Evolutionary conservation across 2,888 invertebrate species (phyloP), one percentile per base, ranked within the genome.

Genomic region (Cyrtodaria siliqua): DNA sequence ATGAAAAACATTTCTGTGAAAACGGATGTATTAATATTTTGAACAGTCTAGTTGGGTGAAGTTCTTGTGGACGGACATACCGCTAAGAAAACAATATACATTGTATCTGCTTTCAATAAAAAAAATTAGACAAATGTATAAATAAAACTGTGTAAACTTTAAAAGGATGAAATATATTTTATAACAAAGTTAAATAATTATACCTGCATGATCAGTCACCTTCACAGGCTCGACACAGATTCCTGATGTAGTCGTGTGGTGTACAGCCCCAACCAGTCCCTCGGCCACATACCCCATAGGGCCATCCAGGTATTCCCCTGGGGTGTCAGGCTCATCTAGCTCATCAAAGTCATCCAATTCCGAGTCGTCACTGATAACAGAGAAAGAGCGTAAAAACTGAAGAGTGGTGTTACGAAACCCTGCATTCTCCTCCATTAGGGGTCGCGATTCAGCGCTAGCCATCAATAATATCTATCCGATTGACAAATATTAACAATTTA

Each of bases 291-390:
- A 4, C 33, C 33, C 33, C 4, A 4, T 8, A 8, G 33, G 33
- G 33, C 33, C 44, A 42, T 76, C 76, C 23, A 80, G 55, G 49
- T 68, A 68, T 24, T 80, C 80, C 12, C 66, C 78, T 18, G 73
- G 78, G 29, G 78, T 75, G 23, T 78, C 77, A 3, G 77, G 77
- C 55, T 81, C 82, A 27, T 82, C 83, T 57, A 88, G 74, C 38
- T 88, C 87, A 52, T 86, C 86, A 53, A 86, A 85, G 29, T 88
- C 87, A 52, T 86, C 86, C 50, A 86, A 85, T 56, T 85, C 85
- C 12, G 85, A 86, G 53, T 85, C 85, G 61, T 85, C 86, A 68
- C 86, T 86, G 64, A 84, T 77, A 69, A 85, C 55, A 81, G 87
- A 87, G 72, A 87, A 82, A 62, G 84, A 85, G 8, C 86, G 79